A percentile compares a stretch with the other conserved stretches of the same genome.
phyloP scores from a whole-genome alignment of 2,888 invertebrate species.

The Drosophila ezoana region DNA sequence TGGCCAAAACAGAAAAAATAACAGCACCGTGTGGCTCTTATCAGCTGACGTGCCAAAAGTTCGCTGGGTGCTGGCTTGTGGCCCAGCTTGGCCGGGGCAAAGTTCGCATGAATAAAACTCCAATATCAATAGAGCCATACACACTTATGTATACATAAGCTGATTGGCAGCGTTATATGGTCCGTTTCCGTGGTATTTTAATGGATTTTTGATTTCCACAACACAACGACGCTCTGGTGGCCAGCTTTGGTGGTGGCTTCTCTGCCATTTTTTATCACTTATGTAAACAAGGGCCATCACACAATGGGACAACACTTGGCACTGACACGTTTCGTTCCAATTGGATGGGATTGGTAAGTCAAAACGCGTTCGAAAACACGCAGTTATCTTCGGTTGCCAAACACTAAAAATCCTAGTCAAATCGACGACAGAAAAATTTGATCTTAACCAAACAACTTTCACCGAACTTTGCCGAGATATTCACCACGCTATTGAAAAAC shows the following conservation, averaged over 20 bases:
- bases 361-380: not conserved
- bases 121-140: slow-evolving; percentile 62
- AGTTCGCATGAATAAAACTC: slow-evolving; percentile 71
- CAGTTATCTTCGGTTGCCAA: not conserved
- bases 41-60: slow-evolving; percentile 69
- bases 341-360: slow-evolving; percentile 6
- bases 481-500: too few relatives aligned
- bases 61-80: slow-evolving; percentile 23
- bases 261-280: slow-evolving; percentile 76
- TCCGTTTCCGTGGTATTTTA: slow-evolving; percentile 71
- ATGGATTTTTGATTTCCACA: slow-evolving; percentile 83
- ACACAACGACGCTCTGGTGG: slow-evolving; percentile 30
- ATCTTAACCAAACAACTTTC: too few relatives aligned
- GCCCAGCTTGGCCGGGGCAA: slow-evolving; percentile 34
- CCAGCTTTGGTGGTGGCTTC: slow-evolving; percentile 36
- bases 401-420: too few relatives aligned
- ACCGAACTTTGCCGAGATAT: too few relatives aligned
- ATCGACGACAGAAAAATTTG: too few relatives aligned
- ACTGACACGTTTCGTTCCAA: slow-evolving; percentile 54
- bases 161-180: slow-evolving; percentile 63
- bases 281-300: slow-evolving; percentile 81
- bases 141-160: slow-evolving; percentile 59
- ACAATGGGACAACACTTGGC: slow-evolving; percentile 72
- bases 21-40: slow-evolving; percentile 62
- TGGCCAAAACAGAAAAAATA: slow-evolving; percentile 34